Evolutionary conservation across 2,888 invertebrate species (phyloP), one percentile per base, ranked within the genome.

Genomic region (Lepetodrilus schrolli): DNA sequence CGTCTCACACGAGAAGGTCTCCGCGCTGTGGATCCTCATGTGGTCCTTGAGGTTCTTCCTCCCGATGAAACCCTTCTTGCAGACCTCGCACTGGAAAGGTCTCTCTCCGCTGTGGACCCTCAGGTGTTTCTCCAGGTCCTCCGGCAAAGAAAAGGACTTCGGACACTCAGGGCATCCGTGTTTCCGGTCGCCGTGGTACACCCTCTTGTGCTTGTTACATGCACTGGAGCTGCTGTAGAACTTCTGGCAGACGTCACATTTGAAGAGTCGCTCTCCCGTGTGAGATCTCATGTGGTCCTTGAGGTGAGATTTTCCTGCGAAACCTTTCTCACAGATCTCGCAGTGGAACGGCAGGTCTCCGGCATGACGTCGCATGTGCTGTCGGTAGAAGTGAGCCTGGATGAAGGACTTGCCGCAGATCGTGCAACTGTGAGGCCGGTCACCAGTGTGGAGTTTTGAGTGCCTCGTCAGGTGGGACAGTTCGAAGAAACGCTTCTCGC

Each of bases 201-300:
- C 58, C 30, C 58, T 30, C 58, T 26, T 58, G 58, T 58, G 58
- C 30, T 58, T 58, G 26, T 30, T 13, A n/a, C 26, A 10, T 4
- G 58, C 58, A 30, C 58, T 58, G 13, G 58, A 58, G 7, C 58
- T 58, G 58, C 58, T 58, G 30, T 58, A 58, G 17, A 26, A 30
- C 58, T 58, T 58, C n/a, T 58, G 17, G 30, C 58, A 58, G 2
- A 58, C 58, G 7, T 58, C 58, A 30, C 58, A 58, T 10, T 58
- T 30, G 34, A 30, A 58, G 26, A 58, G 26, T 3, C 58, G 58
- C 1, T 58, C 58, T 1, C 58, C 58, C 7, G 58, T 58, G 17
- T 58, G 58, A 58, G 58, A 30, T 58, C 58, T 58, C 58, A 58
- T 58, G 58, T 58, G 58, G 13, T 58, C 58, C 17, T 58, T 58